These are phyloP conservation scores for Plebejus melissa DNA, from an alignment of 2,888 invertebrate species.

Conservation along the genomic window DNA sequence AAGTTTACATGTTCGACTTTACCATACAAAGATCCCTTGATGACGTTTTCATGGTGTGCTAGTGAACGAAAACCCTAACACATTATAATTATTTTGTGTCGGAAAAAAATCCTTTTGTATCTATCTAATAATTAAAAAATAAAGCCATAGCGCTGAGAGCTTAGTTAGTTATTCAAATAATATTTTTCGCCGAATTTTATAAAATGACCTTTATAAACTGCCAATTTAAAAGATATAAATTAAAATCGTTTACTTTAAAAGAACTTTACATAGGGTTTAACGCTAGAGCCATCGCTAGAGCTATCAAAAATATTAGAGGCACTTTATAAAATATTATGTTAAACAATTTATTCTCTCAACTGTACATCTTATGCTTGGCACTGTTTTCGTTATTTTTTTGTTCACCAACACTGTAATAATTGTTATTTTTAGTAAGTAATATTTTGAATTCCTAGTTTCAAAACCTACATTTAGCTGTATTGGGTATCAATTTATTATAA, in stretches of 20 bases:
- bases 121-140: background rate
- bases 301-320: background rate
- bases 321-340: background rate
- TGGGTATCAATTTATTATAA: slow-evolving; percentile 29
- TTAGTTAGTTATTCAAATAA: background rate
- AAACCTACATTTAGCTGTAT: background rate
- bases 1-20: too few relatives aligned
- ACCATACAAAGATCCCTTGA: background rate
- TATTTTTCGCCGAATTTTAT: background rate
- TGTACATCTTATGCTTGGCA: too few relatives aligned
- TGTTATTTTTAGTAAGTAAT: too few relatives aligned
- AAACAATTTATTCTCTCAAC: background rate
- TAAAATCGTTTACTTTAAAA: background rate
- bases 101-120: background rate
- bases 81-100: background rate
- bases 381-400: too few relatives aligned
- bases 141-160: slow-evolving; percentile 4
- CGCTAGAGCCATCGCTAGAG: background rate
- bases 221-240: slow-evolving; percentile 2
- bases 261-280: background rate
- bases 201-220: background rate
- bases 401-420: too few relatives aligned
- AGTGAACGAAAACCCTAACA: background rate
- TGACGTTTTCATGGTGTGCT: background rate
- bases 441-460: slow-evolving; percentile 6